phyloP scores from a whole-genome alignment of 2,113 vertebrate genomes.

The Tor tambroides region DNA sequence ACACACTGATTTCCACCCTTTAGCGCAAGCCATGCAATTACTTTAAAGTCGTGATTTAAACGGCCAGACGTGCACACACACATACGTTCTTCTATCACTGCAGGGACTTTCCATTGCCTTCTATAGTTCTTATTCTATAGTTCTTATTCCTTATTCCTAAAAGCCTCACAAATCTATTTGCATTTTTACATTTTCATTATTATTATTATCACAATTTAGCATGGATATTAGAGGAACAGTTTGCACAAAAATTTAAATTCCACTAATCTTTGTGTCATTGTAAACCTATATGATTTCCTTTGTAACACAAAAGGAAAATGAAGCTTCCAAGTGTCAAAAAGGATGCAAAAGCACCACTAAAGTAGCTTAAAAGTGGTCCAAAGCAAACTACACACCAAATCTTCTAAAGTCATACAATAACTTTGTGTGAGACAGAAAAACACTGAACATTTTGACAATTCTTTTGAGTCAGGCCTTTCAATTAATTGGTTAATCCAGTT shows the following conservation, averaged over 20 bases:
- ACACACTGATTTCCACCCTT: slow-evolving; percentile 52
- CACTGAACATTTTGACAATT: too few relatives aligned
- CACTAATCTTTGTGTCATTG: not conserved
- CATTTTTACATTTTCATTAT: not conserved
- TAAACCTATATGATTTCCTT: not conserved
- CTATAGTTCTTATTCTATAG: not conserved
- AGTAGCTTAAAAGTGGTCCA: not conserved
- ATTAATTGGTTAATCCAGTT: not conserved
- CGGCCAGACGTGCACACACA: not conserved
- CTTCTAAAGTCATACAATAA: too few relatives aligned
- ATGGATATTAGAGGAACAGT: not conserved
- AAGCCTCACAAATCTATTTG: not conserved
- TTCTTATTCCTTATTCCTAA: not conserved
- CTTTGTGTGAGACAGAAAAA: not conserved
- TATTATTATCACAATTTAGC: too few relatives aligned
- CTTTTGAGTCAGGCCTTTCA: not conserved
- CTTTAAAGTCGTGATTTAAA: slow-evolving; percentile 43
- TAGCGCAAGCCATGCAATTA: slow-evolving; percentile 56
- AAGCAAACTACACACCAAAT: too few relatives aligned
- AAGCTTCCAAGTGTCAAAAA: not conserved
- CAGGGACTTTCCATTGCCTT: not conserved
- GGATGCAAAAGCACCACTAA: not conserved
- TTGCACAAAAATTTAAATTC: not conserved
- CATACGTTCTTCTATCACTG: not conserved
- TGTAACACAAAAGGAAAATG: not conserved